These are phyloP conservation scores for Athene cunicularia DNA, from an alignment of 2,113 vertebrate species.

Conservation along the genomic window DNA sequence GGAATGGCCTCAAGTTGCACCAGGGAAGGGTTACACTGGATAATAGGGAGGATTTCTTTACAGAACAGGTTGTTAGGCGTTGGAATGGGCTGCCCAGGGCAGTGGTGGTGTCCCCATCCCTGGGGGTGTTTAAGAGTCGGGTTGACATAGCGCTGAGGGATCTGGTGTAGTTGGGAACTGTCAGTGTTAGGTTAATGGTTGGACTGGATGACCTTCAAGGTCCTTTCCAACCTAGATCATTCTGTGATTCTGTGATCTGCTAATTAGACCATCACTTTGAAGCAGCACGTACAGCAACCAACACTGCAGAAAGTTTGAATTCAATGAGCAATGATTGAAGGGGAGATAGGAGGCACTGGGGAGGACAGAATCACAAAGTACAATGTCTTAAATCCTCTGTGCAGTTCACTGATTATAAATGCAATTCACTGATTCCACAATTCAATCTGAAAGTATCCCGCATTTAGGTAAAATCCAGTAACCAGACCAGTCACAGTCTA, in stretches of 20 bases:
- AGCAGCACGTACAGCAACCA: background rate
- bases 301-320: background rate
- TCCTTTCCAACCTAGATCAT: too few species aligned
- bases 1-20: too few species aligned
- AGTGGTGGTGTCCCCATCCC: too few species aligned
- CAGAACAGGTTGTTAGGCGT: too few species aligned
- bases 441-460: background rate
- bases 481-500: background rate
- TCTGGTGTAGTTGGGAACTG: too few species aligned
- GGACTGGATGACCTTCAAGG: too few species aligned
- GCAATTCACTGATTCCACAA: background rate
- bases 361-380: background rate
- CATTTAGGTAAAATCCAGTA: background rate
- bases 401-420: background rate
- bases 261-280: background rate
- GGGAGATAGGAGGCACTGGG: background rate
- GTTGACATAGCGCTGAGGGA: too few species aligned
- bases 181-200: too few species aligned
- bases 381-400: background rate
- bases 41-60: too few species aligned
- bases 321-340: background rate
- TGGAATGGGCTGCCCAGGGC: too few species aligned
- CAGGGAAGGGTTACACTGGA: too few species aligned
- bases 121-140: too few species aligned
- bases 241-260: background rate